phyloP scores from a whole-genome alignment of 2,888 invertebrate genomes.

The Lysandra bellargus region DNA sequence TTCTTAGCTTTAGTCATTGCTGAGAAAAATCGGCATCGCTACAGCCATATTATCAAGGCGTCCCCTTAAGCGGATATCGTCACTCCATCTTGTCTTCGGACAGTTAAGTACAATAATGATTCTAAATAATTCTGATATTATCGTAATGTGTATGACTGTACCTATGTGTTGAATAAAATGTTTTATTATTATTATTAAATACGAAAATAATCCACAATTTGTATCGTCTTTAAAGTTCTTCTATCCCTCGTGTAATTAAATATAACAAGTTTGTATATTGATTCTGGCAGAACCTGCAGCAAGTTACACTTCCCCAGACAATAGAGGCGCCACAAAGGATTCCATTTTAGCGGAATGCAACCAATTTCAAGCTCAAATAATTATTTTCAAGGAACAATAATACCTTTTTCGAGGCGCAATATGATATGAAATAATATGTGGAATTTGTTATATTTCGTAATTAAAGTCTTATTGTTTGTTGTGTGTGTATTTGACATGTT shows the following conservation, averaged over 20 bases:
- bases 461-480: neutral
- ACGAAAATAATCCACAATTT: too few species aligned
- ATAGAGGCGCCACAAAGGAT: constrained; percentile 31
- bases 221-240: neutral
- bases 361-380: constrained; percentile 32
- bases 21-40: too few species aligned
- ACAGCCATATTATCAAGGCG: too few species aligned
- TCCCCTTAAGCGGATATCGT: too few species aligned
- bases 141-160: too few species aligned
- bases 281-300: constrained; percentile 10
- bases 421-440: constrained; percentile 8
- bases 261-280: constrained; percentile 19
- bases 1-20: too few species aligned
- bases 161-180: too few species aligned
- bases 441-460: neutral
- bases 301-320: constrained; percentile 31
- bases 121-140: too few species aligned
- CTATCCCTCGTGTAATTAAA: neutral
- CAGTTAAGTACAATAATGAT: too few species aligned
- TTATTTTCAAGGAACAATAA: constrained; percentile 23
- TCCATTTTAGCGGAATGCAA: constrained; percentile 32
- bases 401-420: neutral
- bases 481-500: neutral
- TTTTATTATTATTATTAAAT: too few species aligned
- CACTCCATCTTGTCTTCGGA: too few species aligned